Evolutionary conservation across 1,140 invertebrate genomes (phyloP), one percentile per base, ranked within the genome.

Genomic region (Metaphire vulgaris): DNA sequence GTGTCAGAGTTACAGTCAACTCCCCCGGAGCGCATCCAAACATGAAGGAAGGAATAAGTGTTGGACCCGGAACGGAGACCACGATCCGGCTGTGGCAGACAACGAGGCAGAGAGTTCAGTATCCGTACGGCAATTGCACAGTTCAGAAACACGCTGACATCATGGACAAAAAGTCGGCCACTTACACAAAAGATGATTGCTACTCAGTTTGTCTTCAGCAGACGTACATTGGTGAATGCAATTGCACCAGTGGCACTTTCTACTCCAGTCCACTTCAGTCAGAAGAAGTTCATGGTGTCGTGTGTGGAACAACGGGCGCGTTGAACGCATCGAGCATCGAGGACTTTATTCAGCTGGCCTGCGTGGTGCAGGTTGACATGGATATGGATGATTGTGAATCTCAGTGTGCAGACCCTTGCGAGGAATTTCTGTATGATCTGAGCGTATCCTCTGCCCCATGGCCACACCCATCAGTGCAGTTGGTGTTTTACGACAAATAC

Each of bases 51-150:
- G 72, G 72, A 64, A 12, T 73, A 6, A 56, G 16, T 26, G 72
- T 73, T 16, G 72, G 33, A 56, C 72, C 72, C 1, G 72, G 72
- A 6, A 73, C 72, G 12, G 72, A 73, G 72, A 73, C 33, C 0
- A 26, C 34, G 0, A 26, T 73, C 1, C 28, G 41, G 28, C 33
- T 73, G 26, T n/a, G 15, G 0, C 30, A 73, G 31, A 73, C 72
- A 16, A 30, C 28, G 21, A 33, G 14, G 15, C 15, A 21, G n/a
- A 1, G 72, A 26, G 32, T 73, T 28, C 31, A 73, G 31, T 41
- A 41, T 28, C 72, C 72, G 15, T 28, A 73, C 34, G 41, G 26
- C 34, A 33, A 28, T n/a, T 26, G 41, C 21, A 56, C 41, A 6
- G 21, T 12, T 21, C 41, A 56, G 21, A 56, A 56, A 56, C 21